These are phyloP conservation scores for Brachionus calyciflorus DNA, from an alignment of 1,140 invertebrate species.

Conservation along the genomic window DNA sequence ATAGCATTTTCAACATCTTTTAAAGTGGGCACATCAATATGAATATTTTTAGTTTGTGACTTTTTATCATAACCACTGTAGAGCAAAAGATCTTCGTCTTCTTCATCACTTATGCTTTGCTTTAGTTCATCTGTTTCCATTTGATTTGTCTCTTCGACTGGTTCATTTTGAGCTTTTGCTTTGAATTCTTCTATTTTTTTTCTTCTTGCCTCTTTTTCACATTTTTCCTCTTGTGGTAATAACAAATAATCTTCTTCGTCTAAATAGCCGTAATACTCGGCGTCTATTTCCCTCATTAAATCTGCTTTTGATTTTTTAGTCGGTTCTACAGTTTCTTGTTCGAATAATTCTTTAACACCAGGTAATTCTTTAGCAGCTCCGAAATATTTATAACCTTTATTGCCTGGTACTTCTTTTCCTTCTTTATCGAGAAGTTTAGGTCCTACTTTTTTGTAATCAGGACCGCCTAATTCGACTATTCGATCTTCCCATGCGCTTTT, in stretches of 20 bases:
- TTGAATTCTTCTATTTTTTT: conserved; percentile 41
- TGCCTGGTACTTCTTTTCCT: conserved; percentile 89
- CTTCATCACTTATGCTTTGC: neutral
- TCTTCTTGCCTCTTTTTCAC: conserved; percentile 66
- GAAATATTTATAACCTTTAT: conserved; percentile 89
- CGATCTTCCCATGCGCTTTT: conserved; percentile 93
- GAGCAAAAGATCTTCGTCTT: neutral
- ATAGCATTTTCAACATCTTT: conserved; percentile 76
- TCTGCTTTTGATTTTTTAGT: conserved; percentile 87
- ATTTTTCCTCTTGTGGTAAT: conserved; percentile 77
- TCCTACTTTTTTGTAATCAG: conserved; percentile 82
- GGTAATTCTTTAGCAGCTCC: conserved; percentile 97
- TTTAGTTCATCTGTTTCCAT: neutral
- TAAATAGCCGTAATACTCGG: conserved; percentile 96
- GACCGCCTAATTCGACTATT: conserved; percentile 89
- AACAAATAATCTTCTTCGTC: conserved; percentile 96
- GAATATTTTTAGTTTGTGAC: conserved; percentile 15
- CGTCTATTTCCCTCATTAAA: conserved; percentile 94
- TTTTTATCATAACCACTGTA: neutral
- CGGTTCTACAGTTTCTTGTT: conserved; percentile 82
- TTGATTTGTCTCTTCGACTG: conserved; percentile 47
- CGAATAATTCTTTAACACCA: conserved; percentile 92
- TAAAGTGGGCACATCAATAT: conserved; percentile 32
- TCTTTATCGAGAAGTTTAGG: conserved; percentile 92
- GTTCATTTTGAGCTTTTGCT: neutral